A percentile compares a stretch with the other conserved stretches of the same genome.
Conservation (phyloP, 2,113 vertebrate genomes). For the Rynchops niger region DNA sequence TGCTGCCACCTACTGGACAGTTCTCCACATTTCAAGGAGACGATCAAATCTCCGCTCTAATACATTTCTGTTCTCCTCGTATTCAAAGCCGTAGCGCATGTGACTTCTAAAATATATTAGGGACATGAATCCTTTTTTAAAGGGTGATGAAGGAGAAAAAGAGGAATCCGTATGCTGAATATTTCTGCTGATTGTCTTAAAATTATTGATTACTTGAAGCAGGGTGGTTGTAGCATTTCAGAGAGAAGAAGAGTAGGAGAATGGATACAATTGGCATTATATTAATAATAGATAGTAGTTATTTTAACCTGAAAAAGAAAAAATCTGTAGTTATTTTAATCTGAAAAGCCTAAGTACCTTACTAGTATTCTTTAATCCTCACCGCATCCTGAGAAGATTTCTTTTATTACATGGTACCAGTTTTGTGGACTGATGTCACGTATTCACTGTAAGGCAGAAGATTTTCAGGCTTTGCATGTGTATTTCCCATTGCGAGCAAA, state of each 20-base stretch:
- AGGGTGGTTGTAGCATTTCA: neutral
- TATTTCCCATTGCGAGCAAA: neutral
- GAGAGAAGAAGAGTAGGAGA: neutral
- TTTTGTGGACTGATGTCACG: neutral
- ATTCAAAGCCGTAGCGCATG: neutral
- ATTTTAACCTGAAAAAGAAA: neutral
- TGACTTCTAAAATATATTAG: neutral
- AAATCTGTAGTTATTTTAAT: neutral
- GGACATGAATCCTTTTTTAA: neutral
- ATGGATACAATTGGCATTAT: neutral
- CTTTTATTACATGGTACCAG: neutral
- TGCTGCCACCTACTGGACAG: slow-evolving; percentile 40
- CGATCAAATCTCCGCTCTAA: fast-evolving
- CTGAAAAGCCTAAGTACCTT: neutral
- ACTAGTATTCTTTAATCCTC: neutral
- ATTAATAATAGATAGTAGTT: neutral
- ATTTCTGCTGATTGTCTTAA: neutral
- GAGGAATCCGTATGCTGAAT: neutral
- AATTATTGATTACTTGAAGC: neutral
- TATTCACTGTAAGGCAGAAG: neutral
- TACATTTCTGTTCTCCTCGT: neutral
- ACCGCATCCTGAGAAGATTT: neutral
- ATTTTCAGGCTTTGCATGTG: neutral
- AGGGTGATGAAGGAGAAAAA: neutral
- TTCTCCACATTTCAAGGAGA: neutral